phyloP scores from a whole-genome alignment of 2,888 invertebrate species.

The Ischnus inquisitorius region DNA sequence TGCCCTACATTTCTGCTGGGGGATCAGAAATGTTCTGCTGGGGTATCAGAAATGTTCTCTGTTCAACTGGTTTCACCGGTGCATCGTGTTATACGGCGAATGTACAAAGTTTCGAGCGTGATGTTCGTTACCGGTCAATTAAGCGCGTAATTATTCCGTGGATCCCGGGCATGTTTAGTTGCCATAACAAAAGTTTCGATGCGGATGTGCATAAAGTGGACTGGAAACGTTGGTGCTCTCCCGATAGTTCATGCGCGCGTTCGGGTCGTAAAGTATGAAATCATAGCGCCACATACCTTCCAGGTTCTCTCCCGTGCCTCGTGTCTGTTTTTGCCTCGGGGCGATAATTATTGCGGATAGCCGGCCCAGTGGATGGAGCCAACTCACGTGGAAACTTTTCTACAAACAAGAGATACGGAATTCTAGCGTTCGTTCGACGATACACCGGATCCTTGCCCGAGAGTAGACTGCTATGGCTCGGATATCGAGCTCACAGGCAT shows the following conservation, averaged over 20 bases:
- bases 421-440: neutral
- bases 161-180: slow-evolving; percentile 2
- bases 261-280: slow-evolving; percentile 1
- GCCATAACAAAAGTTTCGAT: slow-evolving; percentile 7
- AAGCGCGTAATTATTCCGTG: slow-evolving; percentile 32
- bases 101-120: slow-evolving; percentile 3
- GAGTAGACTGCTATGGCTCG: neutral
- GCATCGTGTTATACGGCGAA: neutral
- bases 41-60: neutral
- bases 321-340: neutral
- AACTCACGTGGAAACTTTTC: slow-evolving; percentile 11
- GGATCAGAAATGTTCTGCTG: too few relatives aligned
- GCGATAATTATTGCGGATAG: slow-evolving; percentile 21
- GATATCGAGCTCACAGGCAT: neutral
- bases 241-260: neutral
- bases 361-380: neutral
- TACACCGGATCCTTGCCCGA: neutral
- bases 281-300: neutral
- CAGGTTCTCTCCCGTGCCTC: neutral
- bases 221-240: neutral
- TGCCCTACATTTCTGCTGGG: too few relatives aligned
- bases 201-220: neutral
- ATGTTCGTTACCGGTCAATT: slow-evolving; percentile 42
- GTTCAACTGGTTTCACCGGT: neutral
- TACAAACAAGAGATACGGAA: neutral